Conservation (phyloP, 1,140 invertebrate genomes). For the Mya arenaria region DNA sequence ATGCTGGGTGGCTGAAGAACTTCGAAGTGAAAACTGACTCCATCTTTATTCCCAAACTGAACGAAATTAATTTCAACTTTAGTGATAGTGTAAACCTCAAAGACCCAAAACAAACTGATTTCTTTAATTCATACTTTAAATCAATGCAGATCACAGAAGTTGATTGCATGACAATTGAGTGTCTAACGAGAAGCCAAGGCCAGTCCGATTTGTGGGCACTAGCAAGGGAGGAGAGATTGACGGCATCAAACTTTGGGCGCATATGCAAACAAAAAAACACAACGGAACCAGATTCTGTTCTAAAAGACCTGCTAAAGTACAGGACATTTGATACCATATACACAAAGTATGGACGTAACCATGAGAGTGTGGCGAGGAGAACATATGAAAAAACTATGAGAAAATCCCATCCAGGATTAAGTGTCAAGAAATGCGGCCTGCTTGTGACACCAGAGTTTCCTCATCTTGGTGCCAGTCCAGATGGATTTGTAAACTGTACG, state of each 20-base stretch:
- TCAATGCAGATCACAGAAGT: neutral
- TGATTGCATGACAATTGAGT: neutral
- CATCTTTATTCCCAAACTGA: neutral
- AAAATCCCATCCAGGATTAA: neutral
- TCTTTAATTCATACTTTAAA: neutral
- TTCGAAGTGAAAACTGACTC: neutral
- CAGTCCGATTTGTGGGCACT: neutral
- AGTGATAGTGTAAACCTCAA: neutral
- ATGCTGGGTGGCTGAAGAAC: neutral
- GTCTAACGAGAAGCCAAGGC: neutral
- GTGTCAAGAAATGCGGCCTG: neutral
- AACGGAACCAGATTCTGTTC: neutral
- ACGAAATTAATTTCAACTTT: neutral
- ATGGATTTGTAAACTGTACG: slow-evolving; percentile 23
- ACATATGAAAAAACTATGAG: neutral
- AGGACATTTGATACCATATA: neutral
- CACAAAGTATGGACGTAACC: slow-evolving; percentile 3
- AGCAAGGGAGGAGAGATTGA: neutral
- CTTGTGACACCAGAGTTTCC: neutral
- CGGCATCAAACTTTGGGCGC: neutral
- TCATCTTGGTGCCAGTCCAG: slow-evolving; percentile 30
- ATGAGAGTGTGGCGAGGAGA: slow-evolving; percentile 22
- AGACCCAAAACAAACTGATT: neutral
- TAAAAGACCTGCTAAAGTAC: neutral
- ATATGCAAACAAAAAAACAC: neutral